phyloP scores from a whole-genome alignment of 2,888 invertebrate species.

The Papilio demoleus region DNA sequence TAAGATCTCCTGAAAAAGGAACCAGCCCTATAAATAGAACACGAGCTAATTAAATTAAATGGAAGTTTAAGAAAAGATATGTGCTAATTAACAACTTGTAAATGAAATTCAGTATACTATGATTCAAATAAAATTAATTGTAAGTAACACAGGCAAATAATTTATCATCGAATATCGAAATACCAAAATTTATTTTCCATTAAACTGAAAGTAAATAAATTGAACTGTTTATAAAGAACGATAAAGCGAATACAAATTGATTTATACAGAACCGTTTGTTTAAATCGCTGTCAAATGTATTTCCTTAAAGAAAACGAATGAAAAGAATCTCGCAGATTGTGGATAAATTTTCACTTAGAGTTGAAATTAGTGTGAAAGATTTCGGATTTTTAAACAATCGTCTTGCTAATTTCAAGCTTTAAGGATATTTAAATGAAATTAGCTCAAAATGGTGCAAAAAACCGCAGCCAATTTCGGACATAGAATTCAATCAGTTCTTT shows the following conservation, averaged over 20 bases:
- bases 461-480: too few relatives aligned
- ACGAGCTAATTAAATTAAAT: too few relatives aligned
- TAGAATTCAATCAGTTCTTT: too few relatives aligned
- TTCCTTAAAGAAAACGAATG: conserved; percentile 24
- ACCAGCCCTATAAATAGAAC: too few relatives aligned
- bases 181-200: conserved; percentile 4
- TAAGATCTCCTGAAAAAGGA: too few relatives aligned
- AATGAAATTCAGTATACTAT: too few relatives aligned
- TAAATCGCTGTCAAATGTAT: conserved; percentile 29
- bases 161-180: not conserved
- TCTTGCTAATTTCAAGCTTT: not conserved
- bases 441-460: not conserved
- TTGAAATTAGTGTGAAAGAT: conserved; percentile 11
- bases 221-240: conserved; percentile 22
- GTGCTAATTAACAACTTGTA: too few relatives aligned
- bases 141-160: too few relatives aligned
- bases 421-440: not conserved
- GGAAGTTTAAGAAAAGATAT: too few relatives aligned
- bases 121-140: too few relatives aligned
- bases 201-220: conserved; percentile 18
- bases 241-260: conserved; percentile 29
- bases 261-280: conserved; percentile 24
- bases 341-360: conserved; percentile 27
- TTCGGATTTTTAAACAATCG: conserved; percentile 3
- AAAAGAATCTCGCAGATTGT: conserved; percentile 20